Evolutionary conservation across 2,888 invertebrate species (phyloP), one percentile per base, ranked within the genome.

Genomic region (Lycaena phlaeas): DNA sequence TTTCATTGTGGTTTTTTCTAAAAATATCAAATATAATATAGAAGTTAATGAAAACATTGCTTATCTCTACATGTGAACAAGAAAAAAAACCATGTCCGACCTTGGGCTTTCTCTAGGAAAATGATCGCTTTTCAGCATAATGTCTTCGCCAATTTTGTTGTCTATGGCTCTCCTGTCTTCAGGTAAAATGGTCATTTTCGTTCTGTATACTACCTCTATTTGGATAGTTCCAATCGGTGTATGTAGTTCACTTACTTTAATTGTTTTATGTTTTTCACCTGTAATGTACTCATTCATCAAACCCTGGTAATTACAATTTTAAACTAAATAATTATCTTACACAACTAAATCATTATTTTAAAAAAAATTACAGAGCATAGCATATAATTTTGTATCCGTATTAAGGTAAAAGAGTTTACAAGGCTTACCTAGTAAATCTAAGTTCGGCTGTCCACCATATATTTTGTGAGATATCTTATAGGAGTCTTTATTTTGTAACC

Each of bases 121-220:
- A 74, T 97, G 95, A 72, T 96, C 95, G 64, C 95, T 95, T 66
- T 96, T 95, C 14, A 96, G 86, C 90, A 95, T 92, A 26, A 95
- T 92, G 4, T 89, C 88, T 6, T 53, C 50, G 38, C 49, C 53
- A 10, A 53, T 58, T 18, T 54, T 48, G 14, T 55, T 52, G 15
- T 63, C 61, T 17, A 86, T 81, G 49, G 91, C 89, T 37, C 87
- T 87, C 28, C 87, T 87, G 42, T 90, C 89, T 37, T 92, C 92
- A 0, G 96, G 95, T 11, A 95, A 90, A 53, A 97, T 92, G 2
- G 95, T 92, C 90, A 97, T 92, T 74, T 96, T 94, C 1, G 96
- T 96, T 51, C 97, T 88, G 68, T 96, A 97, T 4, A 92, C 89
- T 6, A 97, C 92, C 14, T 92, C 90, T 61, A 97, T 87, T 42